Percentiles rank a stretch among this genome's conserved stretches.
phyloP scores from a whole-genome alignment of 2,888 invertebrate genomes.

The Leptopilina drosophilae region DNA sequence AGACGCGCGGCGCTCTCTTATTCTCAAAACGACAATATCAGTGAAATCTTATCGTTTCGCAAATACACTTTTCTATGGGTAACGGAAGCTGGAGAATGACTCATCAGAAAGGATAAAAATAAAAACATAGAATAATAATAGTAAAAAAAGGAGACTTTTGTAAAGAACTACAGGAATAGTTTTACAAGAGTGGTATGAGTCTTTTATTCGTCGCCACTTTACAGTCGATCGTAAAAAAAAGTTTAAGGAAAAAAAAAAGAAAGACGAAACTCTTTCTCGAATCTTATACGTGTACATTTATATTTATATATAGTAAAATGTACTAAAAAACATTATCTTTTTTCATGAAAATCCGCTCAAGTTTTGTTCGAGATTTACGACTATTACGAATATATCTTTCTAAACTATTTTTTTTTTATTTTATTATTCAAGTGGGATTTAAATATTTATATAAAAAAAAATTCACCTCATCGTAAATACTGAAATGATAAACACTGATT shows the following conservation, averaged over 20 bases:
- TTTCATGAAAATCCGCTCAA: too few relatives aligned
- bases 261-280: constrained; percentile 5
- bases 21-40: constrained; percentile 11
- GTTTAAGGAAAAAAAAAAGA: constrained; percentile 16
- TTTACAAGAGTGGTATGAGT: not conserved
- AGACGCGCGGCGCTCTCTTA: not conserved
- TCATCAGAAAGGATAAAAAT: constrained; percentile 3
- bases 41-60: constrained; percentile 38
- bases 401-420: too few relatives aligned
- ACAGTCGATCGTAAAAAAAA: constrained; percentile 30
- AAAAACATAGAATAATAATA: not conserved
- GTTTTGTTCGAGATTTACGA: too few relatives aligned
- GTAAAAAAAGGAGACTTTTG: not conserved
- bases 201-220: constrained; percentile 22
- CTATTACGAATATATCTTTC: too few relatives aligned
- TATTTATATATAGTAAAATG: too few relatives aligned
- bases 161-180: constrained; percentile 8
- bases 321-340: not conserved
- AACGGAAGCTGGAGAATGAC: constrained; percentile 11
- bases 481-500: too few relatives aligned
- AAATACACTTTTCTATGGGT: constrained; percentile 10
- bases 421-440: too few relatives aligned
- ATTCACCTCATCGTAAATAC: too few relatives aligned
- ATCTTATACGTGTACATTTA: not conserved
- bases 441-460: too few relatives aligned